Base-by-base conservation (phyloP, 2,888 invertebrate genomes). In the Lingula anatina region DNA sequence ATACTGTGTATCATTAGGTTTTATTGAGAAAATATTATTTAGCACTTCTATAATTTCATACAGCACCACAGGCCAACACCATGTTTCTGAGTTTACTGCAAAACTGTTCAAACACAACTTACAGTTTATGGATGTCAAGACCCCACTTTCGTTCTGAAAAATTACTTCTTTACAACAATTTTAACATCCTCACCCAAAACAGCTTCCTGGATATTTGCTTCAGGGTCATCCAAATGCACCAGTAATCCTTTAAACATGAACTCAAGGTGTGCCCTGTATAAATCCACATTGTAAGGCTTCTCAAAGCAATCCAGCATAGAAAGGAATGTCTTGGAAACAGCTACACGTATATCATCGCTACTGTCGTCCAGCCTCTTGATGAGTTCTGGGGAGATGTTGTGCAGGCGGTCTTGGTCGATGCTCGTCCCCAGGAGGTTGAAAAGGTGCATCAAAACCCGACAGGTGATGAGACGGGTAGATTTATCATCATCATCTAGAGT, bases 221-320 rank as follows among this genome's bases (percentile, higher is more conserved):
- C 87, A 0, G 86, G 83, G 69, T 91, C 92, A 71, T 94, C 93
- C 53, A 91, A 80, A 75, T 94, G 91, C 47, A 90, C 81, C 45
- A 93, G 79, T 65, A 89, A 80, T 2, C 88, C 86, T 64, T 84
- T 84, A 63, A 86, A 86, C 0, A 87, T 74, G 0, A 84, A 82
- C 66, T 88, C 87, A 4, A 89, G 75, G 66, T 89, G 87, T 5
- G 71, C 70, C 31, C 68, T 51, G 55, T 78, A 79, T 83, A 66
- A 82, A 0, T 66, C 62, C 24, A 80, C 75, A 67, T 84, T 82
- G 71, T 68, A 88, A 25, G 81, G 79, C 3, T 56, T 53, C 28
- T 69, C 63, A 46, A 78, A 74, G 50, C 68, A 76, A 46, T 72
- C 71, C 76, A 86, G 85, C 59, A 88, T 72, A 4, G 81, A 77